Evolutionary conservation across 1,140 invertebrate species (phyloP), one percentile per base, ranked within the genome.

Genomic region (Capitella teleta): DNA sequence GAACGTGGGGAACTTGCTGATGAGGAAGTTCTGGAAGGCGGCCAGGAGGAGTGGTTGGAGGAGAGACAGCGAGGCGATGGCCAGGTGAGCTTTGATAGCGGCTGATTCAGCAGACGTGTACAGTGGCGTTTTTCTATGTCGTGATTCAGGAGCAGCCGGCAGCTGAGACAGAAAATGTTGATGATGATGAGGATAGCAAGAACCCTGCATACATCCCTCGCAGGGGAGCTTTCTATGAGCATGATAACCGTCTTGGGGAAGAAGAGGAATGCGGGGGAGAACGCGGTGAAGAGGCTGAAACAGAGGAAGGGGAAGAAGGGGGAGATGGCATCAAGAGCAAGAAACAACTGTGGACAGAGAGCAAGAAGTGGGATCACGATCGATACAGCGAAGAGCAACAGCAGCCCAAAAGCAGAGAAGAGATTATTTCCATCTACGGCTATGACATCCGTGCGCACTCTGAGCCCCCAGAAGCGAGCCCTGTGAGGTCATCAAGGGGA

Each of bases 161-260:
- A n/a, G 32, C 54, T 59, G 24, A 58, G 63, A 34, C n/a, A n/a
- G 57, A 66, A 32, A 40, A 42, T 5, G 53, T 94, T 1, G 87
- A 92, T 67, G 84, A 89, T 70, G 92, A 95, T 70, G 89, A 96
- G 66, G 92, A 96, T 68, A 79, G 85, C 54, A 84, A 89, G 61
- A 95, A 96, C 75, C 92, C 92, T 4, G 91, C 95, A 58, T 96
- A 94, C 67, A 94, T 96, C 62, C 93, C 93, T 0, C 91, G 94
- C 70, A 80, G 84, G 54, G 93, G 93, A 16, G 88, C 87, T 3
- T 96, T 96, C 70, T 97, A 95, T 63, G 91, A 97, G 61, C 91
- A 97, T 66, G 91, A 96, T 70, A 55, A 56, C 32, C 55, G 68
- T 28, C 54, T 61, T 14, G 25, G 52, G 24, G 34, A 44, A 40